phyloP scores from a whole-genome alignment of 2,888 invertebrate species.

The Chrysolina oricalcia region DNA sequence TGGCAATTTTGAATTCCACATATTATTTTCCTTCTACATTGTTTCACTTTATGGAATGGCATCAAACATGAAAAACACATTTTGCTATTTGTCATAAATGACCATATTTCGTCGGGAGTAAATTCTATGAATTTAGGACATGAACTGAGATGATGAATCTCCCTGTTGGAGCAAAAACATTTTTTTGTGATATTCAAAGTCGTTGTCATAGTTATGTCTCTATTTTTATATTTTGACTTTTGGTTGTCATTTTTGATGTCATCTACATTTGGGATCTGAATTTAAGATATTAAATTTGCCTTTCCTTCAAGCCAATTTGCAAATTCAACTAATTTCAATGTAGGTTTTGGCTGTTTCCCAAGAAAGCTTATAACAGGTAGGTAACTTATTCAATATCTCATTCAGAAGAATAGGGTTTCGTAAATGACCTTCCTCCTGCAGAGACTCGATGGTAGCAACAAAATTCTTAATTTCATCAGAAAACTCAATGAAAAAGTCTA shows the following conservation, averaged over 20 bases:
- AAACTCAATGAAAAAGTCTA: slow-evolving; percentile 24
- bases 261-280: background rate
- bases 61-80: slow-evolving; percentile 23
- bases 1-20: background rate
- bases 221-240: background rate
- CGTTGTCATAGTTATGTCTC: background rate
- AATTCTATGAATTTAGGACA: slow-evolving; percentile 9
- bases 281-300: too few species aligned
- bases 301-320: too few species aligned
- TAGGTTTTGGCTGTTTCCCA: too few species aligned
- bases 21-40: background rate
- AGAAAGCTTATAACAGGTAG: background rate
- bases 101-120: slow-evolving; percentile 10
- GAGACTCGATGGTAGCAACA: slow-evolving; percentile 16
- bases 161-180: background rate
- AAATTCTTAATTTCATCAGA: slow-evolving; percentile 21
- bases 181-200: background rate
- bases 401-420: background rate
- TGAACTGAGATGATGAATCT: background rate
- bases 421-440: slow-evolving; percentile 18
- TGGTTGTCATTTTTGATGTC: background rate
- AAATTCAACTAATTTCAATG: too few species aligned
- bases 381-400: background rate
- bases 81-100: background rate
- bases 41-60: background rate